Evolutionary conservation across 1,140 invertebrate genomes (phyloP).

Genomic region (Drosophila oshimai): DNA sequence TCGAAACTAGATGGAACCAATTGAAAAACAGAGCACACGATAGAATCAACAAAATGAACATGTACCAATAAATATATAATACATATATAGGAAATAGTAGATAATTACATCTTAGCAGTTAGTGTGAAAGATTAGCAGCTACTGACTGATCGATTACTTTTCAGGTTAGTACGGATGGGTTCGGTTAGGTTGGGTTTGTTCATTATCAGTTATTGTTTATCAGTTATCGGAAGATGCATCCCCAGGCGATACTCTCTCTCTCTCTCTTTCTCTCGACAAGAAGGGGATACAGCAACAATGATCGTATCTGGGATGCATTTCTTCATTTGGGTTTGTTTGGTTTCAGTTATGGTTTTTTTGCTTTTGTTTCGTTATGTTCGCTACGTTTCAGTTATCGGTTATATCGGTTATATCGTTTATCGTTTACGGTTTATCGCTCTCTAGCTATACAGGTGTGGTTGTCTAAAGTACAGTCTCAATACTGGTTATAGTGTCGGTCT

Average conservation of each 20-base stretch:
- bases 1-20: background rate
- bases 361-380: background rate
- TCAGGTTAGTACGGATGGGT: constrained; percentile 45
- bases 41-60: background rate
- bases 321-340: background rate
- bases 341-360: constrained; percentile 4
- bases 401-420: constrained; percentile 16
- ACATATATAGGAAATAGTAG: constrained; percentile 50
- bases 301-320: constrained; percentile 31
- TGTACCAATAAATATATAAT: constrained; percentile 43
- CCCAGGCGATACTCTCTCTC: constrained; percentile 15
- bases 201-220: constrained; percentile 13
- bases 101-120: constrained; percentile 80
- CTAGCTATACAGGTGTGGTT: constrained; percentile 43
- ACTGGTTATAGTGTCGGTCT: constrained; percentile 81
- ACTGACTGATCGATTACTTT: constrained; percentile 52
- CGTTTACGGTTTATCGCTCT: constrained; percentile 42
- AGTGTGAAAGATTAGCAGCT: constrained; percentile 74
- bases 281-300: background rate
- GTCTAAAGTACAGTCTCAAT: constrained; percentile 82
- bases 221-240: constrained; percentile 22
- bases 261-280: background rate
- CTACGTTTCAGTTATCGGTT: constrained; percentile 2
- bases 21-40: background rate
- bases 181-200: constrained; percentile 25